Percentiles rank a stretch among this genome's conserved stretches.
Conservation (phyloP, 2,797 vertebrate genomes). For the Allobates femoralis region DNA sequence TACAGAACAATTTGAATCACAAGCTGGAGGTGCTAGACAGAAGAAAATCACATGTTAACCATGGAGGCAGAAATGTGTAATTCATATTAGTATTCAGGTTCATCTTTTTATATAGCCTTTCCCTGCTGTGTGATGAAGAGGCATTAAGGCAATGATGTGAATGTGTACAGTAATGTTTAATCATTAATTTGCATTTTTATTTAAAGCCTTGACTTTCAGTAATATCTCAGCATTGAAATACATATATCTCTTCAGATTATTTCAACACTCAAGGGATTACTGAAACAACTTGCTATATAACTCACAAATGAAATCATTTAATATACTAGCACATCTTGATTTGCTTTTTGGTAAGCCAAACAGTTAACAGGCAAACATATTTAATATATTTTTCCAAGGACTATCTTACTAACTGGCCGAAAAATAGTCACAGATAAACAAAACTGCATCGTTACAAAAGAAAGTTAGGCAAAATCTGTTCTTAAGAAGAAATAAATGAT, state of each 20-base stretch:
- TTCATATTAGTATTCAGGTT: constrained; percentile 13
- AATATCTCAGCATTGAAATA: constrained; percentile 21
- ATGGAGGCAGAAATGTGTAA: background rate
- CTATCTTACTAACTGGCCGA: background rate
- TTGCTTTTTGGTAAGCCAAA: constrained; percentile 15
- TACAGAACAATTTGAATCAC: background rate
- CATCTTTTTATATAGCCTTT: background rate
- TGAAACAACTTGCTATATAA: constrained; percentile 20
- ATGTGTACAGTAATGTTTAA: constrained; percentile 18
- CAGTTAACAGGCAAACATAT: constrained; percentile 10
- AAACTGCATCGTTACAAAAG: background rate
- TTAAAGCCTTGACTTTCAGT: constrained; percentile 11
- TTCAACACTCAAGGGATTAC: background rate
- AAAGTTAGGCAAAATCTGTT: background rate
- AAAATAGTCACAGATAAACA: background rate
- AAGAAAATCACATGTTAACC: background rate
- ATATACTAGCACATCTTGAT: constrained; percentile 20
- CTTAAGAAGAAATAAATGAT: background rate
- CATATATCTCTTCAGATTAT: constrained; percentile 10
- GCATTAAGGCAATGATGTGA: background rate
- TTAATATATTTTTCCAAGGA: background rate
- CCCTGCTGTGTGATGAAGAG: background rate
- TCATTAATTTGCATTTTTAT: constrained; percentile 20
- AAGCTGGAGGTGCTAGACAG: background rate
- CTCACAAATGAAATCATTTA: constrained; percentile 18